Evolutionary conservation across 1,140 invertebrate species (phyloP), one percentile per base, ranked within the genome.

Genomic region (Bicyclus anynana): DNA sequence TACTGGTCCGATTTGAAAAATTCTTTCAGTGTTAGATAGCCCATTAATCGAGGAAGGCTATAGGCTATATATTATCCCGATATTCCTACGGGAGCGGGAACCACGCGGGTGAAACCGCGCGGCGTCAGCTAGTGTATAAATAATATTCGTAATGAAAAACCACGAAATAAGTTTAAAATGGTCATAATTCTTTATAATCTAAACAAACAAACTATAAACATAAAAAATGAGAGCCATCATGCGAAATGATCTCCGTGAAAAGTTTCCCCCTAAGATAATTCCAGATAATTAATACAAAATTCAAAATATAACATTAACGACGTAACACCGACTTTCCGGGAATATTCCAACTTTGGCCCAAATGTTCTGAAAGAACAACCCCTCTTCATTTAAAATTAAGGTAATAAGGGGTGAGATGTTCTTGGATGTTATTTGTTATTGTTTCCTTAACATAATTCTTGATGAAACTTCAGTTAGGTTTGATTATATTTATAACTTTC

Each of bases 241-340:
- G 23, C 16, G 16, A 26, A 26, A 14, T 10, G n/a, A 27, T 14
- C 12, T 12, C 10, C 2, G 10, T 12, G 29, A 33, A 33, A 33
- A 33, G 9, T 33, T 33, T 33, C 3, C 29, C 26, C 29, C 23
- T 23, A 2, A 12, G 29, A 33, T 33, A 12, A 33, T 33, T 49
- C 29, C 27, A 16, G 6, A 20, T 49, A 49, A 49, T 49, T 49
- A 49, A 49, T 49, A 49, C 47, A 49, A 33, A 49, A 49, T 49
- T 49, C 47, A 49, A 16, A 49, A 49, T 49, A 49, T 17, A 33
- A n/a, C 10, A 33, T 33, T 33, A 33, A 33, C 29, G n/a, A 33
- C 10, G 29, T 33, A 33, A 33, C 29, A 12, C 27, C 5, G 13
- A 35, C 26, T 49, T 49, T 49, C 10, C 1, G 13, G 9, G 16